Conservation (phyloP, 2,113 vertebrate species). For the Odontophorus gujanensis region DNA sequence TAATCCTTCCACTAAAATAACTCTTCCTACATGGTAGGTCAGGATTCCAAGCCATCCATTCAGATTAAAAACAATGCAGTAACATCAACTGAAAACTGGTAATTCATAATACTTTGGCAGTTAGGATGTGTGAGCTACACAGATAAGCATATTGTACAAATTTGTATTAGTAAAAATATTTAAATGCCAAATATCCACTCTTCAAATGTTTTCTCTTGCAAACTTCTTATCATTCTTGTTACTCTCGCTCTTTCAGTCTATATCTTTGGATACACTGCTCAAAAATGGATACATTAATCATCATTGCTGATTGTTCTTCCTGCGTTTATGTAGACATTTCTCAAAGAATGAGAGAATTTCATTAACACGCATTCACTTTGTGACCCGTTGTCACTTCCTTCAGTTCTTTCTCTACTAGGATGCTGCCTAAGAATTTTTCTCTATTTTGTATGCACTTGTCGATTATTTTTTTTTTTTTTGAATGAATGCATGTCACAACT, state of each 20-base stretch:
- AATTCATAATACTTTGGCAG: not conserved
- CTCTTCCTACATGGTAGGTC: not conserved
- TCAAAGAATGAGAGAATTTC: not conserved
- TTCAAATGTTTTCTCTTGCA: accelerated
- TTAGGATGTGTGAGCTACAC: not conserved
- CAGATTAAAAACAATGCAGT: not conserved
- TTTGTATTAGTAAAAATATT: not conserved
- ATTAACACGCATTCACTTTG: not conserved
- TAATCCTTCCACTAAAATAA: not conserved
- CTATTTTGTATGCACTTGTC: not conserved
- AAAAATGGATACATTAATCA: not conserved
- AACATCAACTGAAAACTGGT: not conserved
- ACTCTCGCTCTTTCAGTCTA: not conserved
- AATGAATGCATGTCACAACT: not conserved
- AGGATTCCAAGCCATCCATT: not conserved
- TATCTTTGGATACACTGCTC: not conserved
- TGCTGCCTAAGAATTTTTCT: not conserved
- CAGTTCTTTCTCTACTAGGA: not conserved
- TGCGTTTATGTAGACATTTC: not conserved
- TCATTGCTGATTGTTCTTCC: not conserved
- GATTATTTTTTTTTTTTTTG: not conserved
- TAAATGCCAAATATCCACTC: not conserved
- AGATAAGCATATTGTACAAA: not conserved
- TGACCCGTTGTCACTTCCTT: not conserved
- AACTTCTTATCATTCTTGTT: not conserved